Percentiles rank a stretch among this genome's conserved stretches.
These are phyloP conservation scores for Acinonyx jubatus DNA, from an alignment of 2,113 vertebrate genomes.

Conservation along the genomic window DNA sequence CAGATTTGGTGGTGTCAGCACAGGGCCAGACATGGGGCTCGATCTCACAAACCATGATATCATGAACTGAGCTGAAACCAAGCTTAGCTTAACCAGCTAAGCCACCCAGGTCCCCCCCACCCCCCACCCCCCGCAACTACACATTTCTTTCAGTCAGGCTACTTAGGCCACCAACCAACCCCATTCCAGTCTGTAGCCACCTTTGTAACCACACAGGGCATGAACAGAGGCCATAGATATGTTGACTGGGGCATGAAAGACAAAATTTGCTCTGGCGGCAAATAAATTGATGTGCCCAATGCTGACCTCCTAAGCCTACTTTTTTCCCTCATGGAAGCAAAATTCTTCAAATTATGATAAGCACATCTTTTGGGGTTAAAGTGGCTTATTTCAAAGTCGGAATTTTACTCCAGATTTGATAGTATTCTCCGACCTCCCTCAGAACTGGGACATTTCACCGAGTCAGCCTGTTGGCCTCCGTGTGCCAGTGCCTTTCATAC, in stretches of 20 bases:
- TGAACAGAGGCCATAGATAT: neutral
- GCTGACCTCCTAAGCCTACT: neutral
- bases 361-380: neutral
- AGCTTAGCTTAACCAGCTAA: too few relatives aligned
- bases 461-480: neutral
- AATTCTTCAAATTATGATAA: neutral
- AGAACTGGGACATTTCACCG: neutral
- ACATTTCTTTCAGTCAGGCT: neutral
- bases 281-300: neutral
- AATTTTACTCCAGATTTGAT: neutral
- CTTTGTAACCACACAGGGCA: neutral
- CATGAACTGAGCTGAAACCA: too few relatives aligned
- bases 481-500: neutral
- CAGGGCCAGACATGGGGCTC: too few relatives aligned
- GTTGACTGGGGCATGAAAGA: neutral
- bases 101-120: too few relatives aligned
- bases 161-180: neutral
- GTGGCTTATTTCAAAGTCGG: neutral
- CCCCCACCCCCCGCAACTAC: accelerated
- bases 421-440: neutral
- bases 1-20: too few relatives aligned
- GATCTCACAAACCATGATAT: too few relatives aligned
- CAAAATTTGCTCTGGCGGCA: neutral
- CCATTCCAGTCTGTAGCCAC: too few relatives aligned
- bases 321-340: neutral